Conservation (phyloP, 2,113 vertebrate genomes). For the Gymnocephalus cernua region DNA sequence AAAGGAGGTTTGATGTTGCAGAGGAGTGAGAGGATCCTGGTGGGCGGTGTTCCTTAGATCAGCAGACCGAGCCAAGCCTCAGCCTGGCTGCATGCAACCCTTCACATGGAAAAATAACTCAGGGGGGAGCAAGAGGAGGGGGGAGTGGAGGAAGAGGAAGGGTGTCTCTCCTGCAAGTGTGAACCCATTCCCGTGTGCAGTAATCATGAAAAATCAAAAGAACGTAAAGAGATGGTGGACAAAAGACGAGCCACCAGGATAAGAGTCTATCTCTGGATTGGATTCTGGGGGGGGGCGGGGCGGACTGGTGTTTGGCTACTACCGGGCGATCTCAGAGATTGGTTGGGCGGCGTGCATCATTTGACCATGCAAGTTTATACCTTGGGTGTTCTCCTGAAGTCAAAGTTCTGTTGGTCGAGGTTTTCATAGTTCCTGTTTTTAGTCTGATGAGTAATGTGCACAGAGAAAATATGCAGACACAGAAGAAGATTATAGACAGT, state of each 20-base stretch:
- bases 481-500: slow-evolving; percentile 99
- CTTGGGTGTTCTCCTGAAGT: slow-evolving; percentile 99
- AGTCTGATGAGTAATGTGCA: slow-evolving; percentile 99
- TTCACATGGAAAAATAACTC: slow-evolving; percentile 58
- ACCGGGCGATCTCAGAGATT: slow-evolving; percentile 76
- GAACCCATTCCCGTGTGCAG: slow-evolving; percentile 71
- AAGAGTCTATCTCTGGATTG: slow-evolving; percentile 83
- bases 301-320: slow-evolving; percentile 66
- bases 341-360: slow-evolving; percentile 96
- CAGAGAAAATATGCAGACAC: slow-evolving; percentile 99
- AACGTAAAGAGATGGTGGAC: slow-evolving; percentile 80
- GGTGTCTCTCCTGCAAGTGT: slow-evolving; percentile 62
- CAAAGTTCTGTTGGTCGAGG: slow-evolving; percentile 99
- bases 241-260: slow-evolving; percentile 88
- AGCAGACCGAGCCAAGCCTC: slow-evolving; percentile 71
- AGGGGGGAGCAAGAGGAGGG: background rate
- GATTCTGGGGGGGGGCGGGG: slow-evolving; percentile 65
- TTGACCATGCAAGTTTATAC: slow-evolving; percentile 99
- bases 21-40: slow-evolving; percentile 84
- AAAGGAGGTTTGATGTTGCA: slow-evolving; percentile 78
- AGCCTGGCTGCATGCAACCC: slow-evolving; percentile 83
- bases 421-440: slow-evolving; percentile 99
- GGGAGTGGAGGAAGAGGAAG: slow-evolving; percentile 37
- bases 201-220: slow-evolving; percentile 79
- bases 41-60: slow-evolving; percentile 77